phyloP scores from a whole-genome alignment of 2,797 vertebrate genomes.

The Rhynchonycteris naso region DNA sequence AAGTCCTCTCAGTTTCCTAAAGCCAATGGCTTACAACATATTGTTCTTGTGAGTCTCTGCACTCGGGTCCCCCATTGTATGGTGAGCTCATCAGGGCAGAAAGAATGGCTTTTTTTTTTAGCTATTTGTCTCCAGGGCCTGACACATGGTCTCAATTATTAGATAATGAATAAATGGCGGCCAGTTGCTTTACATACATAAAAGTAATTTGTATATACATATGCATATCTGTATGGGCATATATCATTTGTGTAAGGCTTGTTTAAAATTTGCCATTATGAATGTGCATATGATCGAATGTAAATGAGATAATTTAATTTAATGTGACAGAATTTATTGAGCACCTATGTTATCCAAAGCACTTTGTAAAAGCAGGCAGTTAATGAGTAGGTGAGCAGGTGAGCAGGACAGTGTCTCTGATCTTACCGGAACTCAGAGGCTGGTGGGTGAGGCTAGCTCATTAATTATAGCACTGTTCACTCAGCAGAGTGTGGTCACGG shows the following conservation, averaged over 20 bases:
- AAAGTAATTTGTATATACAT: not conserved
- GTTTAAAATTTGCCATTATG: not conserved
- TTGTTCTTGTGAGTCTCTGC: not conserved
- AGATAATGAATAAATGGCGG: constrained; percentile 24
- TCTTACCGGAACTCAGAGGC: not conserved
- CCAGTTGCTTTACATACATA: constrained; percentile 29
- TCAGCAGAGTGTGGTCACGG: not conserved
- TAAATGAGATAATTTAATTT: constrained; percentile 58
- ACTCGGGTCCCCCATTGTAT: too few species aligned
- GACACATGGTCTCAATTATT: not conserved
- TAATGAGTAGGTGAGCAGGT: too few species aligned
- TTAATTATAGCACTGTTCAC: too few species aligned
- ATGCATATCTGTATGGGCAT: not conserved
- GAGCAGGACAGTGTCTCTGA: not conserved
- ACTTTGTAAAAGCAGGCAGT: not conserved
- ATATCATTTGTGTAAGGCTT: not conserved
- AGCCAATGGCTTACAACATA: not conserved
- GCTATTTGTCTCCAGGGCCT: constrained; percentile 23
- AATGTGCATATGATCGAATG: constrained; percentile 36
- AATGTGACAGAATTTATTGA: constrained; percentile 46
- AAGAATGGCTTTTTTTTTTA: not conserved
- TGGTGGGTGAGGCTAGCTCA: not conserved
- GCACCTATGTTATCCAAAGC: not conserved
- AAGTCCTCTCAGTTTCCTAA: not conserved
- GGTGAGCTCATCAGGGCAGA: not conserved